Percentiles rank a stretch among this genome's conserved stretches.
phyloP scores from a whole-genome alignment of 2,888 invertebrate genomes.

The Chydorus sphaericus region DNA sequence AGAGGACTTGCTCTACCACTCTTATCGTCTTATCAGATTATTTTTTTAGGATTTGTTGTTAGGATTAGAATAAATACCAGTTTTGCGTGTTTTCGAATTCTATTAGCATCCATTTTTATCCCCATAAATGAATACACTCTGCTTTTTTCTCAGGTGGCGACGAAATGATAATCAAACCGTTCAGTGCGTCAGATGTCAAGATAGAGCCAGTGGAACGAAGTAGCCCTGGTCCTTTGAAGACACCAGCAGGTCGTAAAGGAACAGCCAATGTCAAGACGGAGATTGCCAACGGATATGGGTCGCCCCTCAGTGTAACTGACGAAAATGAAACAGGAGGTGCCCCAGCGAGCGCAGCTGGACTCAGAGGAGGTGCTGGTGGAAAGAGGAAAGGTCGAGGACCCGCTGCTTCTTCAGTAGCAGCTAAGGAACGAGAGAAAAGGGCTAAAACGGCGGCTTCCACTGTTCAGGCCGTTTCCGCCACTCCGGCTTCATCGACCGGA shows the following conservation, averaged over 20 bases:
- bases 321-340: neutral
- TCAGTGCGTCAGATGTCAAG: neutral
- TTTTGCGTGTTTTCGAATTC: neutral
- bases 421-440: slow-evolving; percentile 46
- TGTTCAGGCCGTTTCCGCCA: slow-evolving; percentile 36
- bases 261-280: neutral
- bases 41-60: neutral
- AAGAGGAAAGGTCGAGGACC: slow-evolving; percentile 8
- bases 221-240: slow-evolving; percentile 16
- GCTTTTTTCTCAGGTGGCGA: neutral
- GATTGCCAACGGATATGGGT: slow-evolving; percentile 9
- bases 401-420: slow-evolving; percentile 31
- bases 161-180: neutral
- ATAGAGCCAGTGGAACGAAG: slow-evolving; percentile 5
- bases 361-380: slow-evolving; percentile 5
- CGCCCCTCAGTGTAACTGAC: neutral
- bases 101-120: neutral
- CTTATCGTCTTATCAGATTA: no score
- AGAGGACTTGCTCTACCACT: no score
- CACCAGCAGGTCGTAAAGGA: neutral
- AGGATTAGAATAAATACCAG: no score
- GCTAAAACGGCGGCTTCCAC: slow-evolving; percentile 39
- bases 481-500: slow-evolving; percentile 40
- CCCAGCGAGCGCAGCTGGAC: neutral
- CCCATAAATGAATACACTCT: neutral